phyloP scores from a whole-genome alignment of 2,888 invertebrate genomes.

The Hydroisotoma schaefferi region DNA sequence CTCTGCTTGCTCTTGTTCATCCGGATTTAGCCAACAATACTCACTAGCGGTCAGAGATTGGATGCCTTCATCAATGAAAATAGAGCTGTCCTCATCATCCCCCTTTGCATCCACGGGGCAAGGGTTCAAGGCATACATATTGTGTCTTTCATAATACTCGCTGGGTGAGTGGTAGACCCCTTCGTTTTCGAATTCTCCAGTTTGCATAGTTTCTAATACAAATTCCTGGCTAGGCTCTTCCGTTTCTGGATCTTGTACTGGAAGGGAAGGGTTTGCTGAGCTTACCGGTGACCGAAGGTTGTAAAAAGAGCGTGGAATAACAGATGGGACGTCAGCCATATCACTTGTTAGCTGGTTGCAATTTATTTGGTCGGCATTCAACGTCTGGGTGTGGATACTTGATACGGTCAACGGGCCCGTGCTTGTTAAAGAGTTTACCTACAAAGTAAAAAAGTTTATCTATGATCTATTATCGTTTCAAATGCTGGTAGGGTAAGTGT shows the following conservation, averaged over 20 bases:
- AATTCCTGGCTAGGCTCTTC: constrained; percentile 15
- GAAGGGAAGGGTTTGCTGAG: not conserved
- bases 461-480: no score
- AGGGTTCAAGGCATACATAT: no score
- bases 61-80: no score
- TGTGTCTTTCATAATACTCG: no score
- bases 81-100: no score
- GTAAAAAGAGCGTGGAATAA: constrained; percentile 41
- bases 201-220: constrained; percentile 27
- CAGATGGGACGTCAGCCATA: constrained; percentile 37
- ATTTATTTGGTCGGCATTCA: constrained; percentile 39
- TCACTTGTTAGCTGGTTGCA: constrained; percentile 41
- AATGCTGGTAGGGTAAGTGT: no score
- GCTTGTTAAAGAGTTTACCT: constrained; percentile 39
- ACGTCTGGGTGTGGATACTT: constrained; percentile 36
- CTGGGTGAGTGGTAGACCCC: no score
- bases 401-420: constrained; percentile 37
- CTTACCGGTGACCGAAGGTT: constrained; percentile 25
- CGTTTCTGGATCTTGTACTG: not conserved
- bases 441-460: constrained; percentile 14
- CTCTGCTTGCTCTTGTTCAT: constrained; percentile 11
- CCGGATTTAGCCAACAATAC: no score
- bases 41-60: no score
- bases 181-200: constrained; percentile 38
- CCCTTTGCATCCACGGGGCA: no score